Evolutionary conservation across 2,113 vertebrate species (phyloP).

Genomic region (Pao palembangensis): DNA sequence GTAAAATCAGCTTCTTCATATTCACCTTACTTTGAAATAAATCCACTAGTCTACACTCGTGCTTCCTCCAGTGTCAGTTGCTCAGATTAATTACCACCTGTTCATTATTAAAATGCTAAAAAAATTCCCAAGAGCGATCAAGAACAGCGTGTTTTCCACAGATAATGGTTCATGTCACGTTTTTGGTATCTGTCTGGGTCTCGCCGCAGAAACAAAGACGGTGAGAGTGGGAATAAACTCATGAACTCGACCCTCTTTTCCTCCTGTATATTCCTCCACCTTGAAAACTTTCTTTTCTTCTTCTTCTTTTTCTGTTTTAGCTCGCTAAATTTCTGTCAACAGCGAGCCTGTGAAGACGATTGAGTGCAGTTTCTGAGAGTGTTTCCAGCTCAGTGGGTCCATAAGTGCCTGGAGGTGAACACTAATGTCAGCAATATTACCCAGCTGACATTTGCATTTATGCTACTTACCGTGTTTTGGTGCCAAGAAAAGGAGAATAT

Average conservation of each 20-base stretch:
- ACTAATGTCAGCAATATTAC: neutral
- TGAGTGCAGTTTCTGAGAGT: neutral
- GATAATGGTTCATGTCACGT: slow-evolving; percentile 4
- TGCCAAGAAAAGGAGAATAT: too few species aligned
- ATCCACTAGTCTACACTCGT: too few species aligned
- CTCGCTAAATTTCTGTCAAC: slow-evolving; percentile 5
- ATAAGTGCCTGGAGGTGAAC: neutral
- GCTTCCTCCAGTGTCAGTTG: too few species aligned
- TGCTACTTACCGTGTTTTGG: too few species aligned
- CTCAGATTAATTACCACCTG: too few species aligned
- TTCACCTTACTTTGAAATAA: too few species aligned
- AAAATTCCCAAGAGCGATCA: neutral
- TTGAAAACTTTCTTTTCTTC: slow-evolving; percentile 4
- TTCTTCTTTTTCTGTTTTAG: too few species aligned
- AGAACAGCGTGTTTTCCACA: neutral
- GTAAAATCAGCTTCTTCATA: too few species aligned
- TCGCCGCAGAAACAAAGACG: neutral
- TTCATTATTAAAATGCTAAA: too few species aligned
- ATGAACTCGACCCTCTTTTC: neutral
- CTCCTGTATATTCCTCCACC: neutral
- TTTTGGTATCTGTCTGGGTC: neutral
- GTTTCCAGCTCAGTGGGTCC: neutral
- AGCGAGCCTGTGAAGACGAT: neutral
- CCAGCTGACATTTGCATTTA: neutral
- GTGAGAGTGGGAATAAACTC: neutral